Evolutionary conservation across 2,113 vertebrate genomes (phyloP).

Genomic region (Aramus guarauna): DNA sequence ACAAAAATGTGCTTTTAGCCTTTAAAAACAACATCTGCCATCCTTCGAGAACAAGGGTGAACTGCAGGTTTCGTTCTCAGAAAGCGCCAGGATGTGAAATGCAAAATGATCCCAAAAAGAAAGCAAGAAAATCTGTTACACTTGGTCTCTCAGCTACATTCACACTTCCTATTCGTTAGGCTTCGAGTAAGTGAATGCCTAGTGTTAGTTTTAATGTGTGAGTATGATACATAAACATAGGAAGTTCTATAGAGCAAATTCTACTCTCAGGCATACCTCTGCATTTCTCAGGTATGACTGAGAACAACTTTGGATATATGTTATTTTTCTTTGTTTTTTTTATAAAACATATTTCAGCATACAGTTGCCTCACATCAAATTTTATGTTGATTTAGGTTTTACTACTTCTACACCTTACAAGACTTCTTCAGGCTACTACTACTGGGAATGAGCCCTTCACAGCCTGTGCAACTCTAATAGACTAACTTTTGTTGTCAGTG

Average conservation of each 20-base stretch:
- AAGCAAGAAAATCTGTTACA: background rate
- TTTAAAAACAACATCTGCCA: background rate
- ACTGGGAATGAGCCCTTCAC: background rate
- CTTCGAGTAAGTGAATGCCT: background rate
- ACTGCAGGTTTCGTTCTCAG: background rate
- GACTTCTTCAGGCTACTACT: background rate
- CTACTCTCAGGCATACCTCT: background rate
- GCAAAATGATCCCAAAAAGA: background rate
- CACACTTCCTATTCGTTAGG: background rate
- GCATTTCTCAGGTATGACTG: background rate
- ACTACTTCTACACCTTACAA: background rate
- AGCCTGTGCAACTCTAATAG: background rate
- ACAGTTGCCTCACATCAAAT: background rate
- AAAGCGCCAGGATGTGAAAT: background rate
- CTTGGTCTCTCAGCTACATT: background rate
- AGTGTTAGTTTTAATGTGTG: background rate
- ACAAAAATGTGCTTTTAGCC: background rate
- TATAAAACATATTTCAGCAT: background rate
- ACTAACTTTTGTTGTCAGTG: background rate
- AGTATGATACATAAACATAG: background rate
- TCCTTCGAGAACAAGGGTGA: background rate
- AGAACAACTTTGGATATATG: background rate
- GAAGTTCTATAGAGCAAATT: background rate
- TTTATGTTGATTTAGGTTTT: background rate
- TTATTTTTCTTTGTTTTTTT: background rate